Evolutionary conservation across 2,888 invertebrate species (phyloP).

Genomic region (Campaea margaritaria): DNA sequence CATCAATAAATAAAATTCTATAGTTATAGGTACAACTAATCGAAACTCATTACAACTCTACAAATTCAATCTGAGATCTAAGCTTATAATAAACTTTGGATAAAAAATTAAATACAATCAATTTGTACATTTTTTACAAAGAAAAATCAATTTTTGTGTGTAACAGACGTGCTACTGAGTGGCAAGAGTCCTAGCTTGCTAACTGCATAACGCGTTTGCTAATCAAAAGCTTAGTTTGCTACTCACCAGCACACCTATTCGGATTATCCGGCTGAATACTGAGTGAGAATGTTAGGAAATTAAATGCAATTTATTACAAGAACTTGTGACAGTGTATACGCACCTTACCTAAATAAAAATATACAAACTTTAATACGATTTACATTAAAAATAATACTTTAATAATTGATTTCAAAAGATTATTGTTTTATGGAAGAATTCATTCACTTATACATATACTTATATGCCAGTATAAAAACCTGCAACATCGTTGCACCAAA

Average conservation of each 20-base stretch:
- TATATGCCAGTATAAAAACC: slow-evolving; percentile 55
- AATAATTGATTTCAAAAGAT: slow-evolving; percentile 66
- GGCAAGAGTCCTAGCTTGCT: not conserved
- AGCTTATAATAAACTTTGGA: slow-evolving; percentile 84
- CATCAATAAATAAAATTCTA: slow-evolving; percentile 81
- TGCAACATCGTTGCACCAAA: slow-evolving; percentile 64
- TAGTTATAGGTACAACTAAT: slow-evolving; percentile 76
- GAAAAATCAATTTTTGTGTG: slow-evolving; percentile 58
- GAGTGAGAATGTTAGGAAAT: slow-evolving; percentile 57
- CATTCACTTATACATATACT: slow-evolving; percentile 50
- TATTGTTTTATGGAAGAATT: slow-evolving; percentile 74
- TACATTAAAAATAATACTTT: slow-evolving; percentile 73
- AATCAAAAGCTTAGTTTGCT: slow-evolving; percentile 3
- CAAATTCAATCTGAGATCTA: slow-evolving; percentile 82
- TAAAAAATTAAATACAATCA: slow-evolving; percentile 66
- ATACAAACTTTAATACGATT: slow-evolving; percentile 62
- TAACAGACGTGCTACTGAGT: slow-evolving; percentile 10
- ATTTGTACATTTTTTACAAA: slow-evolving; percentile 82
- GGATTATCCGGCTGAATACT: slow-evolving; percentile 59
- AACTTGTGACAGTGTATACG: slow-evolving; percentile 67
- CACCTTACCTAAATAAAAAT: slow-evolving; percentile 62
- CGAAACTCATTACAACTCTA: slow-evolving; percentile 61
- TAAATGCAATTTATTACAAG: slow-evolving; percentile 56
- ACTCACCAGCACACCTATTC: slow-evolving; percentile 6
- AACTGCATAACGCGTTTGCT: not conserved